Evolutionary conservation across 1,140 invertebrate genomes (phyloP).

Genomic region (Meloidogyne exigua): DNA sequence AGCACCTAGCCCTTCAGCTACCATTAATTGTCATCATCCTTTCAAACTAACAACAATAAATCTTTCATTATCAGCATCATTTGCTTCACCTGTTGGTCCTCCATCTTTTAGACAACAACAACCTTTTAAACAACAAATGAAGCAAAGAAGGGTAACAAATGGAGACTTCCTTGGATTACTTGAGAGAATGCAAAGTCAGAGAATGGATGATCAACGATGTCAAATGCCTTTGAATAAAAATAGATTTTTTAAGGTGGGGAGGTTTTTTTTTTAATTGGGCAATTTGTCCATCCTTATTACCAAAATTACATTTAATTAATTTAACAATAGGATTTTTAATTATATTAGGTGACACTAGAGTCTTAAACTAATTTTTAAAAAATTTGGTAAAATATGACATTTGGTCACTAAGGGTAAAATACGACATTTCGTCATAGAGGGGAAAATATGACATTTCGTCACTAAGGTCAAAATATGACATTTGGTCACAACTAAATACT

Average conservation of each 20-base stretch:
- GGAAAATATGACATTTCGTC: too few species aligned
- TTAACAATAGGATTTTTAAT: too few species aligned
- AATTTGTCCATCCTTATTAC: too few species aligned
- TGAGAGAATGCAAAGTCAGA: conserved; percentile 83
- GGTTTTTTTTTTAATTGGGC: background rate
- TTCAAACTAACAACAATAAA: background rate
- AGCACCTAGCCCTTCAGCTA: background rate
- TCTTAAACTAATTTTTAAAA: too few species aligned
- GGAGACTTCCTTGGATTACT: conserved; percentile 76
- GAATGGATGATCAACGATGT: conserved; percentile 89
- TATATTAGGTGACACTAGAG: too few species aligned
- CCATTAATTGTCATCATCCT: background rate
- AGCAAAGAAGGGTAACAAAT: conserved; percentile 12
- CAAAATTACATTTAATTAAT: too few species aligned
- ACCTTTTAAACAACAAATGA: background rate
- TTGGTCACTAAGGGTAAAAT: too few species aligned
- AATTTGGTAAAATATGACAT: too few species aligned
- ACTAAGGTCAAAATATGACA: too few species aligned
- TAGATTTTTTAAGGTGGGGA: conserved; percentile 18
- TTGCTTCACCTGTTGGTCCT: conserved; percentile 13
- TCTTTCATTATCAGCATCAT: background rate
- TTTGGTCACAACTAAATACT: too few species aligned
- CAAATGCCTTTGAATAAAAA: conserved; percentile 71
- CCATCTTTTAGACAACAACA: background rate
- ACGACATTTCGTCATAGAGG: too few species aligned